A percentile compares a stretch with the other conserved stretches of the same genome.
Conservation (phyloP, 2,797 vertebrate species). For the Sebastes alutus region DNA sequence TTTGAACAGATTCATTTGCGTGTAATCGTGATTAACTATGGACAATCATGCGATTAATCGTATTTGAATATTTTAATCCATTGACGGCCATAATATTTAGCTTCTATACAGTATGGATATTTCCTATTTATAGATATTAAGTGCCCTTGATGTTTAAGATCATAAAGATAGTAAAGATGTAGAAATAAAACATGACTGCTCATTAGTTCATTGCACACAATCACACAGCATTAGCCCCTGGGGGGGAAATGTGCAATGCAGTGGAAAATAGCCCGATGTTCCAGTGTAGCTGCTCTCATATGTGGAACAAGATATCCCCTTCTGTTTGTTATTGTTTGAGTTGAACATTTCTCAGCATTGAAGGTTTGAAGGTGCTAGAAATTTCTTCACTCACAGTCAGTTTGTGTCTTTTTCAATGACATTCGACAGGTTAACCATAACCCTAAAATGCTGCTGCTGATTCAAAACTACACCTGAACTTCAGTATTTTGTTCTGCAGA, state of each 20-base stretch:
- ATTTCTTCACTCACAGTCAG: background rate
- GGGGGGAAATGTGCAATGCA: background rate
- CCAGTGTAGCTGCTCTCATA: slow-evolving; percentile 8
- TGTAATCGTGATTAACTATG: no score
- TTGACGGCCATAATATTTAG: background rate
- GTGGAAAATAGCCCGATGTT: slow-evolving; percentile 25
- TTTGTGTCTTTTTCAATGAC: background rate
- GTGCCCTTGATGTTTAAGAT: background rate
- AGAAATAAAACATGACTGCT: slow-evolving; percentile 31
- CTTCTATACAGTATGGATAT: background rate
- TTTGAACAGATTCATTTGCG: no score
- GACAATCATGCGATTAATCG: no score
- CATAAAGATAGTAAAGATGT: slow-evolving; percentile 12
- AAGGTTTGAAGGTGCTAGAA: slow-evolving; percentile 1
- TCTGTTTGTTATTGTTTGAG: slow-evolving; percentile 6
- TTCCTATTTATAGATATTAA: slow-evolving; percentile 13
- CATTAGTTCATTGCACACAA: slow-evolving; percentile 41
- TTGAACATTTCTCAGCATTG: background rate
- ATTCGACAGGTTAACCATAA: slow-evolving; percentile 4
- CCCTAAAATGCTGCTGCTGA: background rate
- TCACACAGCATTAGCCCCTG: background rate
- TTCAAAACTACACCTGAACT: background rate
- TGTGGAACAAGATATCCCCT: background rate
- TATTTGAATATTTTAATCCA: no score
- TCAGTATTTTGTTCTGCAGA: background rate